Evolutionary conservation across 1,140 invertebrate genomes (phyloP).

Genomic region (Parapsyche elsis): DNA sequence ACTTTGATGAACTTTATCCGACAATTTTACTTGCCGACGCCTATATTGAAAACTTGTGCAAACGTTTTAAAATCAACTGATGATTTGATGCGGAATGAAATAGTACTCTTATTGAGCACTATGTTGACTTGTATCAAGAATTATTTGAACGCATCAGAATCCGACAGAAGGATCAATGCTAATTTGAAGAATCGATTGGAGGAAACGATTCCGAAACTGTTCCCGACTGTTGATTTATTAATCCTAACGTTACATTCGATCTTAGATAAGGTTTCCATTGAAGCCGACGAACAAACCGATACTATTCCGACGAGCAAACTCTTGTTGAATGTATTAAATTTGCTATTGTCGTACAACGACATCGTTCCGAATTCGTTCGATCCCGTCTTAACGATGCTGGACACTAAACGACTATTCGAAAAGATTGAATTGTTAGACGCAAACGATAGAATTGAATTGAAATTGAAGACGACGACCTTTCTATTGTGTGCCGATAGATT

Average conservation of each 20-base stretch:
- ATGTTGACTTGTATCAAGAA: conserved; percentile 64
- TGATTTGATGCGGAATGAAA: conserved; percentile 63
- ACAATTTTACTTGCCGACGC: conserved; percentile 65
- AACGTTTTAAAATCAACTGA: conserved; percentile 62
- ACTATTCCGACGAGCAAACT: conserved; percentile 62
- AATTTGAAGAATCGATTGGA: conserved; percentile 64
- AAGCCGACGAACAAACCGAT: conserved; percentile 53
- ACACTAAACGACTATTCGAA: conserved; percentile 66
- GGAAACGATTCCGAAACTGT: conserved; percentile 66
- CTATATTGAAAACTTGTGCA: conserved; percentile 65
- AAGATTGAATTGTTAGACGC: conserved; percentile 60
- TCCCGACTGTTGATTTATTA: conserved; percentile 66
- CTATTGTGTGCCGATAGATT: conserved; percentile 70
- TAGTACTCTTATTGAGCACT: conserved; percentile 64
- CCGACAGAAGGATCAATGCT: conserved; percentile 56
- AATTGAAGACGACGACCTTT: conserved; percentile 75
- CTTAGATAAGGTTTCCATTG: conserved; percentile 61
- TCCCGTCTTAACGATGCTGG: conserved; percentile 62
- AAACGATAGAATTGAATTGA: conserved; percentile 64
- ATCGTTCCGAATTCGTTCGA: conserved; percentile 68
- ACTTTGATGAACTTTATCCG: conserved; percentile 67
- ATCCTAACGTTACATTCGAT: conserved; percentile 66
- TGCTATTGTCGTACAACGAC: conserved; percentile 69
- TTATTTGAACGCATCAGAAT: conserved; percentile 62
- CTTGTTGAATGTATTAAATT: conserved; percentile 67